Evolutionary conservation across 2,888 invertebrate species (phyloP), one percentile per base, ranked within the genome.

Genomic region (Psylliodes chrysocephalus): DNA sequence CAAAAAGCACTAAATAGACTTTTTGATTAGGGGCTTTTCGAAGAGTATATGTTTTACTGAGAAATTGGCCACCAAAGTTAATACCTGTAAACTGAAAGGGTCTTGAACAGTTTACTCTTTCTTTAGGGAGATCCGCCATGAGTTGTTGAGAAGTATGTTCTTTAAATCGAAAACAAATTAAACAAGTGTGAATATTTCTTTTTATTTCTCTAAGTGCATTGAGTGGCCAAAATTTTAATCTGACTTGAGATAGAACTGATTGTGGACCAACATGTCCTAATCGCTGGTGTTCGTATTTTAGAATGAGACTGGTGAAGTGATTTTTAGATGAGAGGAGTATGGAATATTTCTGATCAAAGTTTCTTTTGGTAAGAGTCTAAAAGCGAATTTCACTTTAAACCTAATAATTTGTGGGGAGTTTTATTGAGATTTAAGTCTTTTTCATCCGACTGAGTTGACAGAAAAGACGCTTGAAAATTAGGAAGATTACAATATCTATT

Each of bases 61-160:
- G 22, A 56, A 69, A 60, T 8, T 74, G 73, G 12, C 76, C 75
- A 10, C 66, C 71, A 35, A 71, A 76, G 49, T 75, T 74, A 5
- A 74, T 53, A 6, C 75, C n/a, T n/a, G n/a, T n/a, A n/a, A n/a
- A n/a, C n/a, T n/a, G n/a, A n/a, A n/a, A n/a, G n/a, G n/a, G n/a
- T n/a, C n/a, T n/a, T n/a, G n/a, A n/a, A n/a, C n/a, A n/a, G n/a
- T n/a, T n/a, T n/a, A n/a, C n/a, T n/a, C n/a, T n/a, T n/a, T n/a
- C n/a, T n/a, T n/a, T n/a, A n/a, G 68, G 68, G 19, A 69, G 25
- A 28, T 68, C 44, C 17, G 66, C 68, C 73, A 71, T 70, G 17
- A 69, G 15, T 35, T 57, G 65, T 22, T 38, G 18, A 1, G 18
- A n/a, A 22, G 53, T 17, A 12, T 53, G 12, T 68, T 3, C 25